Evolutionary conservation across 2,888 invertebrate genomes (phyloP), one percentile per base, ranked within the genome.

Genomic region (Pyrrhosoma nymphula): DNA sequence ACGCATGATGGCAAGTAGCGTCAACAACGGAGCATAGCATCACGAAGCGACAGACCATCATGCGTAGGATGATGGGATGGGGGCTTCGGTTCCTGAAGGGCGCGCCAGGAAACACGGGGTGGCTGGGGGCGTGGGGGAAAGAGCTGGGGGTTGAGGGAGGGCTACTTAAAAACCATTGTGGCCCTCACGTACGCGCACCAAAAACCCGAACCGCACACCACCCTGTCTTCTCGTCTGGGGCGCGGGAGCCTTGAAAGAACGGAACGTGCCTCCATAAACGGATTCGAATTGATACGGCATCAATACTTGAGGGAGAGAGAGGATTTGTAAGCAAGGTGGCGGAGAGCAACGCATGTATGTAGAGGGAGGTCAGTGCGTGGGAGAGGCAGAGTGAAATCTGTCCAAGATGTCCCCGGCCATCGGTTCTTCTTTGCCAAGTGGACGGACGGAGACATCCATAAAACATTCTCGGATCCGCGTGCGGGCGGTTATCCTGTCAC

Each of bases 111-210:
- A 82, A 3, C 16, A 82, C 30, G 89, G 89, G 23, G 35, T 35
- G 16, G 35, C 18, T 60, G 16, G 47, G 47, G 88, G 88, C 30
- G 47, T 0, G 39, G 39, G 39, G 88, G 23, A 26, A 47, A 47
- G 88, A 47, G 39, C 47, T 47, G 8, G 60, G 60, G 60, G 1
- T 16, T 1, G 16, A 60, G 60, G 20, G 60, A 26, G 55, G 47
- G 88, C 55, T 56, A 56, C 89, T 89, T 89, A 47, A 35, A 82
- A 55, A 89, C 89, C 89, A 89, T 89, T 89, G 89, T 89, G 56
- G 89, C 89, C 56, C 89, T 89, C 89, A 89, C 89, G 89, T 89
- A 89, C 89, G 35, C 26, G 56, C 23, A n/a, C 26, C 89, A n/a
- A 47, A 89, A 89, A 56, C 60, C 60, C n/a, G 89, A 56, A 89